Evolutionary conservation across 2,797 vertebrate genomes (phyloP).

Genomic region (Rhabdophis nuchalis): DNA sequence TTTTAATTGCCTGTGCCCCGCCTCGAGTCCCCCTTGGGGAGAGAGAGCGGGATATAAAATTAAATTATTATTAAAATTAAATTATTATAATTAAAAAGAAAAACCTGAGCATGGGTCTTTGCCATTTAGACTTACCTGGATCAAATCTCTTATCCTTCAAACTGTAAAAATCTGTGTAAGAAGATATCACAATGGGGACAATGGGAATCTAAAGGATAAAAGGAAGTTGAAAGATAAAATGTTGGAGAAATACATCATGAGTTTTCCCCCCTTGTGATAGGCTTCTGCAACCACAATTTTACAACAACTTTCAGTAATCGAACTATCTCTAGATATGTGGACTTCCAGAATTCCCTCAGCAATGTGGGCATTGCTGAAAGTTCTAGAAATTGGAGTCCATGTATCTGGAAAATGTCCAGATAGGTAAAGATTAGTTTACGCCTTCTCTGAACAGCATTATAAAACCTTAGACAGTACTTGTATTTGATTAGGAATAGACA

Average conservation of each 20-base stretch:
- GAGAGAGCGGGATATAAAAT: too few relatives aligned
- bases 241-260: not conserved
- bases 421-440: not conserved
- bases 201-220: constrained; percentile 42
- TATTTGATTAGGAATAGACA: not conserved
- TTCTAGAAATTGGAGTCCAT: not conserved
- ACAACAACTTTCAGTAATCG: not conserved
- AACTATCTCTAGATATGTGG: not conserved
- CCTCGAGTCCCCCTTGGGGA: too few relatives aligned
- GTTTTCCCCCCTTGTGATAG: not conserved
- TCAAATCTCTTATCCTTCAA: constrained; percentile 63
- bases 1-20: too few relatives aligned
- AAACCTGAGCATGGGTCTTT: not conserved
- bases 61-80: too few relatives aligned
- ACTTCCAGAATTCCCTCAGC: not conserved
- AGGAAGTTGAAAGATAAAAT: not conserved
- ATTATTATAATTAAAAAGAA: not conserved
- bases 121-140: constrained; percentile 3
- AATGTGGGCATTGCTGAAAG: not conserved
- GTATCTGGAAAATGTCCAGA: not conserved
- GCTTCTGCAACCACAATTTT: not conserved
- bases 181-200: constrained; percentile 71
- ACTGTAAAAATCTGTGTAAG: constrained; percentile 69
- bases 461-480: not conserved
- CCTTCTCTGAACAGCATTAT: not conserved